A percentile compares a stretch with the other conserved stretches of the same genome.
phyloP scores from a whole-genome alignment of 2,113 vertebrate genomes.

The Macquaria ambigua region DNA sequence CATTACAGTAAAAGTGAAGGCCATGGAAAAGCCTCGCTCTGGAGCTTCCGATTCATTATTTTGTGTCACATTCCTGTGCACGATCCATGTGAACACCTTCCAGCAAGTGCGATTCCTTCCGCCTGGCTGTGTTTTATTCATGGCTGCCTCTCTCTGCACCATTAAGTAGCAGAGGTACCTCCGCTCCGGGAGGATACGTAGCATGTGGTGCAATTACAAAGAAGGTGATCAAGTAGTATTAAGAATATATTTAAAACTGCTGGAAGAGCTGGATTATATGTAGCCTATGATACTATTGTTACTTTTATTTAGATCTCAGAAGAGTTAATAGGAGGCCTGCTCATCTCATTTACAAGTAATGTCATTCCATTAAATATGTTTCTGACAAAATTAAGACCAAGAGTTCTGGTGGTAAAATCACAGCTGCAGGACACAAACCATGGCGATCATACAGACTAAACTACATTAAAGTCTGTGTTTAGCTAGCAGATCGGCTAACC shows the following conservation, averaged over 20 bases:
- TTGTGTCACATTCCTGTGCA: constrained; percentile 73
- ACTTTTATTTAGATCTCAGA: not conserved
- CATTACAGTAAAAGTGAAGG: constrained; percentile 42
- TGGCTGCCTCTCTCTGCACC: constrained; percentile 65
- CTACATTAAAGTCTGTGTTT: not conserved
- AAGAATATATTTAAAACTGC: not conserved
- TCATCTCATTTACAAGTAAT: not conserved
- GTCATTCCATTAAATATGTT: not conserved
- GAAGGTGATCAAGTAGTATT: constrained; percentile 15
- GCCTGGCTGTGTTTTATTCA: constrained; percentile 75
- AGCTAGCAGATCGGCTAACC: not conserved
- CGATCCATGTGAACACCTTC: constrained; percentile 69
- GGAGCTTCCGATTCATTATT: constrained; percentile 64
- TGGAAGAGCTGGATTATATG: not conserved
- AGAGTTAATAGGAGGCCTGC: not conserved
- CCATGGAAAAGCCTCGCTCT: constrained; percentile 15
- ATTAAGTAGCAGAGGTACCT: constrained; percentile 63
- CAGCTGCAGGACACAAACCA: not conserved
- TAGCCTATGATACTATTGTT: not conserved
- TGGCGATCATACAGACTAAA: not conserved
- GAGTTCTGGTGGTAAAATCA: not conserved
- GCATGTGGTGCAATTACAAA: constrained; percentile 42
- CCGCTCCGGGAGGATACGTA: constrained; percentile 35
- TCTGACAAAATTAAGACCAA: not conserved
- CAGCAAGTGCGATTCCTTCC: constrained; percentile 66